These are phyloP conservation scores for Drosophila subobscura DNA, from an alignment of 1,140 invertebrate species.

Conservation along the genomic window DNA sequence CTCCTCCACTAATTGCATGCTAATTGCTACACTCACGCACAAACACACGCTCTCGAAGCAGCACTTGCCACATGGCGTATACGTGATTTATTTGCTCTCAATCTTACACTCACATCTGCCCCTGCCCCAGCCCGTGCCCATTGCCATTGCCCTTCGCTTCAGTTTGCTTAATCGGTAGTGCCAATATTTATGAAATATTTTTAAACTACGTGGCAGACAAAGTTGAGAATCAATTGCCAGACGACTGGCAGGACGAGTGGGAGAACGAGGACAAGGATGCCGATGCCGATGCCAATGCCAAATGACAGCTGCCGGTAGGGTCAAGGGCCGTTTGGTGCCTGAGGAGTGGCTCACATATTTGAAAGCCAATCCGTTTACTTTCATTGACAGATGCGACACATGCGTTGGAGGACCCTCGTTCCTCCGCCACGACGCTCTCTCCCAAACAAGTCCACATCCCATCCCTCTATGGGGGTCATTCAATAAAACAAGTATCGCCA, in stretches of 20 bases:
- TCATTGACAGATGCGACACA: slow-evolving; percentile 78
- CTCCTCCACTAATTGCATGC: slow-evolving; percentile 63
- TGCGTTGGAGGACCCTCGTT: slow-evolving; percentile 48
- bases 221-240: slow-evolving; percentile 74
- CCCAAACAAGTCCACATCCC: neutral
- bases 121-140: neutral
- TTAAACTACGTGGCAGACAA: slow-evolving; percentile 71
- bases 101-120: neutral
- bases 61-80: slow-evolving; percentile 52
- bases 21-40: slow-evolving; percentile 62
- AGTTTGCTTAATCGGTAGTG: slow-evolving; percentile 43
- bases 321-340: slow-evolving; percentile 22
- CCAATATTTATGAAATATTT: slow-evolving; percentile 82
- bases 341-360: slow-evolving; percentile 36
- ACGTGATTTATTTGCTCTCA: slow-evolving; percentile 67
- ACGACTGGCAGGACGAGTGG: neutral
- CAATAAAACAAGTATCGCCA: slow-evolving; percentile 77
- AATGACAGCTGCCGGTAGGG: slow-evolving; percentile 35
- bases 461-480: slow-evolving; percentile 38
- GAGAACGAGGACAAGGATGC: no score
- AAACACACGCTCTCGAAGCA: neutral
- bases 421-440: no score
- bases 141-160: neutral
- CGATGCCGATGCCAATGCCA: slow-evolving; percentile 6
- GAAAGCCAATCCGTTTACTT: slow-evolving; percentile 78